Evolutionary conservation across 2,113 vertebrate genomes (phyloP).

Genomic region (Pithys albifrons): DNA sequence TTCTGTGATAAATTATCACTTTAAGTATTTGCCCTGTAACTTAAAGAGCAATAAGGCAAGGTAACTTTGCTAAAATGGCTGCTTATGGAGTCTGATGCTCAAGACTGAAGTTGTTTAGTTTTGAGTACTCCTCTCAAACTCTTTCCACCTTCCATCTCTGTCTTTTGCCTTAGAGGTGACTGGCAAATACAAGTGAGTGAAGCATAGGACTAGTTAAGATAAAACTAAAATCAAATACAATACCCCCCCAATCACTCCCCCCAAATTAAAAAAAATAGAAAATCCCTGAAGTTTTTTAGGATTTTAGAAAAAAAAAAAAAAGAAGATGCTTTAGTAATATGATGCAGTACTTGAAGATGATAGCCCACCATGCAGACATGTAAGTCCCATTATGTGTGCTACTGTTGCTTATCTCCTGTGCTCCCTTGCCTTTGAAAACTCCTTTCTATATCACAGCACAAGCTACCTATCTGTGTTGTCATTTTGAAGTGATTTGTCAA

Average conservation of each 20-base stretch:
- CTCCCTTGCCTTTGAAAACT: background rate
- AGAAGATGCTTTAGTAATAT: background rate
- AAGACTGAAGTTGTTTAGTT: background rate
- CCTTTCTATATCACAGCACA: background rate
- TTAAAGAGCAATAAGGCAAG: background rate
- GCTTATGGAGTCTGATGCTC: background rate
- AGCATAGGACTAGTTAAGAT: background rate
- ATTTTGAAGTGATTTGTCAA: constrained; percentile 16
- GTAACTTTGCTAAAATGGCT: background rate
- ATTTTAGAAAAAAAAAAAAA: background rate
- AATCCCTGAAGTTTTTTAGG: background rate
- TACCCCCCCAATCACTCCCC: background rate
- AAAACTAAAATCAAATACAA: background rate
- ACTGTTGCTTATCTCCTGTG: background rate
- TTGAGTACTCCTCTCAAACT: background rate
- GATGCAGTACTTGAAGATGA: background rate
- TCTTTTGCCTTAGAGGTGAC: background rate
- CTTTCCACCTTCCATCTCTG: background rate
- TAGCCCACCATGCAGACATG: background rate
- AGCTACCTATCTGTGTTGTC: background rate
- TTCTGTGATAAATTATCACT: constrained; percentile 26
- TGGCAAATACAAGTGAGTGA: background rate
- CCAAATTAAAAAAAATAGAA: background rate
- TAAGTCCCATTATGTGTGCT: background rate
- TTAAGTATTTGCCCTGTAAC: background rate